Evolutionary conservation across 1,140 invertebrate genomes (phyloP).

Genomic region (Drosophila kohkoa): DNA sequence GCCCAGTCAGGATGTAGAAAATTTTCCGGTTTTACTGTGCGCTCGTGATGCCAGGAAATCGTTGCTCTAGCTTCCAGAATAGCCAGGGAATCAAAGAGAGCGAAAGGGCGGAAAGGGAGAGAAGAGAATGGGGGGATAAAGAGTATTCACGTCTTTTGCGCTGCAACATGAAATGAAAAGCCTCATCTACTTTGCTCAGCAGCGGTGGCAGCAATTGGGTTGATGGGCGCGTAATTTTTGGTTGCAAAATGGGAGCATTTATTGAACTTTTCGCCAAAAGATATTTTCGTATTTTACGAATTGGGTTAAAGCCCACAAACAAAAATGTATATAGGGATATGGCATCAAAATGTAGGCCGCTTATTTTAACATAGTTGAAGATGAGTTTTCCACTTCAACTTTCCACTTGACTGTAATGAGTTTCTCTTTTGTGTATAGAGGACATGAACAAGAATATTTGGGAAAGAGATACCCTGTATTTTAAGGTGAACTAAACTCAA

Average conservation of each 20-base stretch:
- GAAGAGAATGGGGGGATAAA: not conserved
- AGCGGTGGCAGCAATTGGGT: conserved; percentile 53
- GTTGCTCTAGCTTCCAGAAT: conserved; percentile 43
- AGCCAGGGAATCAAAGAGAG: not conserved
- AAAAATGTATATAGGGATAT: not conserved
- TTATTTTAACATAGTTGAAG: conserved; percentile 54
- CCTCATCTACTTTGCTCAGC: conserved; percentile 13
- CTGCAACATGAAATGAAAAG: conserved; percentile 64
- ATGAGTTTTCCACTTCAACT: conserved; percentile 56
- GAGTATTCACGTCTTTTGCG: conserved; percentile 16
- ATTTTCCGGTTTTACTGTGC: conserved; percentile 78
- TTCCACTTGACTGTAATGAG: not conserved
- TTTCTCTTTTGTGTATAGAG: no score
- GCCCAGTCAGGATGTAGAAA: conserved; percentile 74
- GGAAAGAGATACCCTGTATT: not conserved
- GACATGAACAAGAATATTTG: not conserved
- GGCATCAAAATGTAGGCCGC: conserved; percentile 63
- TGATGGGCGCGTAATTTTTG: conserved; percentile 66
- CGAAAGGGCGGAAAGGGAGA: not conserved
- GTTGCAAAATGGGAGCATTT: conserved; percentile 75
- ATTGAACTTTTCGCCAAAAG: conserved; percentile 77
- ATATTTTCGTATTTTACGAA: conserved; percentile 71
- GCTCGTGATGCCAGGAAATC: conserved; percentile 75
- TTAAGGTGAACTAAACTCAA: no score
- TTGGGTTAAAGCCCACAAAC: conserved; percentile 51